A percentile compares a stretch with the other conserved stretches of the same genome.
phyloP scores from a whole-genome alignment of 1,140 invertebrate genomes.

The Drosophila sulfurigaster region DNA sequence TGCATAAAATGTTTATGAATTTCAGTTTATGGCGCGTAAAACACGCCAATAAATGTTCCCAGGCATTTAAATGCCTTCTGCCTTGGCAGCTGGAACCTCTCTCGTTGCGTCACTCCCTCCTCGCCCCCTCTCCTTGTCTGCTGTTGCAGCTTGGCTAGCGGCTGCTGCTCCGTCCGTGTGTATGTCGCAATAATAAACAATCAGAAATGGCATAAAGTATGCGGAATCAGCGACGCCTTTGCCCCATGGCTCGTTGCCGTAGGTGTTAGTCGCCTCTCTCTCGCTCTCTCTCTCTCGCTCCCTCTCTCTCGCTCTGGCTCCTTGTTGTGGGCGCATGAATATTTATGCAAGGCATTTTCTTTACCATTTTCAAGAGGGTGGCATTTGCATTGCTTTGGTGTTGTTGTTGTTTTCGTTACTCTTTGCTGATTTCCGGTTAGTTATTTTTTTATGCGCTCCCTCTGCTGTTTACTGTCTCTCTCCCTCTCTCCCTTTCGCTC shows the following conservation, averaged over 20 bases:
- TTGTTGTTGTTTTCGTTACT: constrained; percentile 32
- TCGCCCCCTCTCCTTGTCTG: not conserved
- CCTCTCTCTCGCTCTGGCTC: not conserved
- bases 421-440: constrained; percentile 52
- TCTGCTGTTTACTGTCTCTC: not conserved
- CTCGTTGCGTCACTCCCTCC: not conserved
- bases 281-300: constrained; percentile 15
- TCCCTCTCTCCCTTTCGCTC: not conserved
- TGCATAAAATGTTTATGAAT: constrained; percentile 84
- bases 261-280: constrained; percentile 63
- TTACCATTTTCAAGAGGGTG: constrained; percentile 26
- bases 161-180: constrained; percentile 23
- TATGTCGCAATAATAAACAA: constrained; percentile 82
- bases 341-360: constrained; percentile 70
- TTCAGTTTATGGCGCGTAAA: constrained; percentile 83
- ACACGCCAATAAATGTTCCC: constrained; percentile 82
- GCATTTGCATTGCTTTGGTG: constrained; percentile 35
- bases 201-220: constrained; percentile 81
- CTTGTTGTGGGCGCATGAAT: constrained; percentile 66
- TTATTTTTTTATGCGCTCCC: constrained; percentile 29
- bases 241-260: constrained; percentile 19
- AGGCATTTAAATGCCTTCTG: constrained; percentile 71
- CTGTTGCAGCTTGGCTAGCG: not conserved
- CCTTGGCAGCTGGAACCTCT: constrained; percentile 41
- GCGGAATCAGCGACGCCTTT: constrained; percentile 60